Conservation (phyloP, 2,888 invertebrate genomes). For the Uloborus plumipes region DNA sequence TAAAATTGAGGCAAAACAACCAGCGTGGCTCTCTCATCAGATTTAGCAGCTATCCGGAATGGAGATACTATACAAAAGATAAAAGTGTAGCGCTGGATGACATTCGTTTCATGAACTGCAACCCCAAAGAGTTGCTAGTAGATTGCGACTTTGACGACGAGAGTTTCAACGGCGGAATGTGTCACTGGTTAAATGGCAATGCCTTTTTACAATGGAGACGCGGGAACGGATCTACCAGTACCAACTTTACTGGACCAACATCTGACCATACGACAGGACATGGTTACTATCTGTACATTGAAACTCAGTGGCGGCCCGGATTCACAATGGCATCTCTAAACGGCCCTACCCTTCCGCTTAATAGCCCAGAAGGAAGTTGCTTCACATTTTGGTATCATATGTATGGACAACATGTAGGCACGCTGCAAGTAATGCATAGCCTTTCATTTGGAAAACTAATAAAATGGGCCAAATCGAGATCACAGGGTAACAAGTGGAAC, state of each 20-base stretch:
- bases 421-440: constrained; percentile 9
- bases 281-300: constrained; percentile 56
- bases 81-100: constrained; percentile 48
- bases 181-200: constrained; percentile 44
- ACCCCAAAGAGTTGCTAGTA: constrained; percentile 60
- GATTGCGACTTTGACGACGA: constrained; percentile 65
- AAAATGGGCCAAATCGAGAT: constrained; percentile 16
- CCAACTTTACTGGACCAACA: constrained; percentile 60
- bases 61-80: background rate
- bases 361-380: constrained; percentile 66
- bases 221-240: constrained; percentile 19
- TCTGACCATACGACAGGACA: constrained; percentile 65
- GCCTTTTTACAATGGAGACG: constrained; percentile 42
- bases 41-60: constrained; percentile 8
- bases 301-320: background rate
- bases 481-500: constrained; percentile 57
- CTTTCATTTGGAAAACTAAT: background rate
- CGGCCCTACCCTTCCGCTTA: constrained; percentile 56
- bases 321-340: constrained; percentile 18
- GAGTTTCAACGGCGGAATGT: constrained; percentile 40
- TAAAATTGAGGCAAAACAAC: constrained; percentile 14
- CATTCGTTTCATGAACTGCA: constrained; percentile 60
- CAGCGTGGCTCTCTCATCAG: constrained; percentile 6
- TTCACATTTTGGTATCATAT: constrained; percentile 71
- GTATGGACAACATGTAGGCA: constrained; percentile 68